phyloP scores from a whole-genome alignment of 2,888 invertebrate genomes.

The Drosophila falleni region DNA sequence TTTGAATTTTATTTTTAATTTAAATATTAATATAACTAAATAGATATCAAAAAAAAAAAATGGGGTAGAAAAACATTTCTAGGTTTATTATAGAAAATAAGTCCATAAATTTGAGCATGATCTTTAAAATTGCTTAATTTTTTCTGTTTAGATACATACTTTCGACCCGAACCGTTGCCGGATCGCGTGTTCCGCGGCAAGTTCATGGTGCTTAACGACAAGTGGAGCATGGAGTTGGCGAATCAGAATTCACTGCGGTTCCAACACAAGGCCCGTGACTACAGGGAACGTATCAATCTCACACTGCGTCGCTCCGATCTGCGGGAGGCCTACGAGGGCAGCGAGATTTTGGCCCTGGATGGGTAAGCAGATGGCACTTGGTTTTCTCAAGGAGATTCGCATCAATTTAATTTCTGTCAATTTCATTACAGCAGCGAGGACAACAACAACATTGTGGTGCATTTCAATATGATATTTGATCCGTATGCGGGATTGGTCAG shows the following conservation, averaged over 20 bases:
- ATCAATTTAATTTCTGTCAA: neutral
- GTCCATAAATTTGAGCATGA: too few relatives aligned
- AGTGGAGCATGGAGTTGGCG: slow-evolving; percentile 89
- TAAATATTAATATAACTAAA: too few relatives aligned
- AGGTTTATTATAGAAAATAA: too few relatives aligned
- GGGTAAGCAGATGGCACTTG: slow-evolving; percentile 87
- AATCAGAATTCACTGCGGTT: slow-evolving; percentile 90
- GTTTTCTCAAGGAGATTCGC: neutral
- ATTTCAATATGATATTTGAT: slow-evolving; percentile 94
- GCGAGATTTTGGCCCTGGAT: slow-evolving; percentile 93
- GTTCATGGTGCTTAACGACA: slow-evolving; percentile 90
- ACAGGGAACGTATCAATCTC: slow-evolving; percentile 91
- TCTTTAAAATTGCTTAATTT: neutral
- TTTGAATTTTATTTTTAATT: too few relatives aligned
- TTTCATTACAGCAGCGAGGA: slow-evolving; percentile 87
- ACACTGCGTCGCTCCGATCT: slow-evolving; percentile 91
- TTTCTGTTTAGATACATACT: slow-evolving; percentile 82
- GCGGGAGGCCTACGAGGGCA: slow-evolving; percentile 91
- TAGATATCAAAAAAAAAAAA: too few relatives aligned
- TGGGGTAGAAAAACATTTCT: too few relatives aligned
- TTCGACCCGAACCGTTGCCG: slow-evolving; percentile 88
- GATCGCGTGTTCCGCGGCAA: slow-evolving; percentile 94
- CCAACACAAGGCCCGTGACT: slow-evolving; percentile 90
- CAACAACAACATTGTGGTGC: slow-evolving; percentile 90
- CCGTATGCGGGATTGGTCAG: slow-evolving; percentile 90